These are phyloP conservation scores for Aromia moschata DNA, from an alignment of 2,888 invertebrate species.

Conservation along the genomic window DNA sequence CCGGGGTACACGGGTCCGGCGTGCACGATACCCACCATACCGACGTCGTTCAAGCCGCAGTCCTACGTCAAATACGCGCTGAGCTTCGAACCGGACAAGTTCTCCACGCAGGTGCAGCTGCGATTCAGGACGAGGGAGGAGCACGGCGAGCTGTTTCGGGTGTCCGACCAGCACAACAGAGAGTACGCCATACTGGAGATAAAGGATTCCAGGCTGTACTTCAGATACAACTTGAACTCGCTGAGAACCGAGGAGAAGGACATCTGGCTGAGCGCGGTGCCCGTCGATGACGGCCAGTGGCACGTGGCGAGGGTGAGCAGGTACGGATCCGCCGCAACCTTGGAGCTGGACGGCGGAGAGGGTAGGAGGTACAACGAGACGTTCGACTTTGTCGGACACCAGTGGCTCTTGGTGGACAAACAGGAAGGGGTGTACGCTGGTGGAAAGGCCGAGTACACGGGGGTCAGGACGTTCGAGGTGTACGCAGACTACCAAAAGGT, in stretches of 20 bases:
- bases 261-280: slow-evolving; percentile 88
- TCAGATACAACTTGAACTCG: slow-evolving; percentile 93
- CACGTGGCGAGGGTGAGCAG: slow-evolving; percentile 92
- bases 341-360: slow-evolving; percentile 95
- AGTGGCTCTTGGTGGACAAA: slow-evolving; percentile 91
- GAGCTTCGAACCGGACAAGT: slow-evolving; percentile 92
- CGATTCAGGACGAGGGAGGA: slow-evolving; percentile 93
- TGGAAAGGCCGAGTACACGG: slow-evolving; percentile 94
- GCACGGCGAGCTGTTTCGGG: slow-evolving; percentile 92
- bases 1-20: slow-evolving; percentile 95
- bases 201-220: slow-evolving; percentile 87
- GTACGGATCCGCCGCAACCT: slow-evolving; percentile 90
- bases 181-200: slow-evolving; percentile 94
- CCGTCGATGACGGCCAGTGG: slow-evolving; percentile 97
- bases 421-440: slow-evolving; percentile 96
- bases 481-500: slow-evolving; percentile 94
- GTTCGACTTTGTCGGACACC: slow-evolving; percentile 89
- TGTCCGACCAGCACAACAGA: slow-evolving; percentile 92
- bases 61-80: slow-evolving; percentile 97
- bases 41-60: slow-evolving; percentile 91
- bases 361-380: slow-evolving; percentile 93
- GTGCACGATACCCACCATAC: slow-evolving; percentile 85
- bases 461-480: slow-evolving; percentile 92
- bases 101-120: slow-evolving; percentile 91
- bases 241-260: slow-evolving; percentile 89